phyloP scores from a whole-genome alignment of 1,140 invertebrate genomes.

The Drosophila dunni region DNA sequence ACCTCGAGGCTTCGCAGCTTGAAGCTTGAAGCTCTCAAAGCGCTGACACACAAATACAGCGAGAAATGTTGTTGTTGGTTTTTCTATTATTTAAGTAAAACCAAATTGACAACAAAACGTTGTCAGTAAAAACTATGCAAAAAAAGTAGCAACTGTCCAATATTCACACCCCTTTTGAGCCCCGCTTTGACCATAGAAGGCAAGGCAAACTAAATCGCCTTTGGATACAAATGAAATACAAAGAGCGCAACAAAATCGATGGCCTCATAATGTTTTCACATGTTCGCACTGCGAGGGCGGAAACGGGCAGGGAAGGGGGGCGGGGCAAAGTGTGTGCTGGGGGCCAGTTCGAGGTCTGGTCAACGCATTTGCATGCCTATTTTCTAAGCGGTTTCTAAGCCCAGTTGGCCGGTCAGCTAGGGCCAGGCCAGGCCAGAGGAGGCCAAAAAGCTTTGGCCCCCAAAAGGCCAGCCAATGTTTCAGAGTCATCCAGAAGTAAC shows the following conservation, averaged over 20 bases:
- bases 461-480: slow-evolving; percentile 49
- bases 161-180: not conserved
- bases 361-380: slow-evolving; percentile 30
- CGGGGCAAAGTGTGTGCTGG: not conserved
- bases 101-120: slow-evolving; percentile 50
- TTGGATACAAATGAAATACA: slow-evolving; percentile 66
- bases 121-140: slow-evolving; percentile 2
- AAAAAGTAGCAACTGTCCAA: not conserved
- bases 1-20: slow-evolving; percentile 3
- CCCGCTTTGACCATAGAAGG: not conserved
- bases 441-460: slow-evolving; percentile 26
- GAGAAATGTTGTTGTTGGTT: not conserved
- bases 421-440: slow-evolving; percentile 55
- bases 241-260: slow-evolving; percentile 69
- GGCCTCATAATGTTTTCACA: slow-evolving; percentile 69
- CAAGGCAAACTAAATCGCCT: slow-evolving; percentile 70
- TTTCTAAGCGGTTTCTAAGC: slow-evolving; percentile 67
- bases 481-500: slow-evolving; percentile 43
- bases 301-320: not conserved
- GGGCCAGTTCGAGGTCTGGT: slow-evolving; percentile 53
- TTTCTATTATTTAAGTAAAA: slow-evolving; percentile 1
- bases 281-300: slow-evolving; percentile 5
- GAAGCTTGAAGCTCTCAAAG: slow-evolving; percentile 39
- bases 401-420: slow-evolving; percentile 49
- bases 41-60: slow-evolving; percentile 51